Base-by-base conservation (phyloP, 2,113 vertebrate species). In the Zingel zingel region DNA sequence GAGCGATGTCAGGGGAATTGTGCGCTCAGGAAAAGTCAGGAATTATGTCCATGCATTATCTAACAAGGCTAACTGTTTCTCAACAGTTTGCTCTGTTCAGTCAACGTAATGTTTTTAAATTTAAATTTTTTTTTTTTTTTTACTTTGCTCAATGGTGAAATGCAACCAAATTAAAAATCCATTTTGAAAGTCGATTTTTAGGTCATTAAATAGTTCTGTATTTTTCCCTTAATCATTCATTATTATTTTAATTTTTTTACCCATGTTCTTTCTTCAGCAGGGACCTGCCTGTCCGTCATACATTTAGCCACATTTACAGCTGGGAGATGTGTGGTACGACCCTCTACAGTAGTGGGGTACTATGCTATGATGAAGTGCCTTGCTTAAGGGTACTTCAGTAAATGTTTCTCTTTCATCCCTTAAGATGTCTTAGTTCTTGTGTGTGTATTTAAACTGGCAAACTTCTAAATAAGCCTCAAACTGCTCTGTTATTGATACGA, bases 351-450 rank as follows among this genome's bases (percentile, higher is more conserved):
- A 6, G 9, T 47, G 9, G 13, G 3, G 4, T 30, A n/a, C 51
- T 51, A 10, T 67, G 47, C 36, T 56, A 36, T 18, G 11, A 51
- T 66, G 2, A 51, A 48, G 39, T n/a, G 51, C 15, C 27, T 68
- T 68, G 39, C 68, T 68, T 30, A 11, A 50, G 53, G 57, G 65
- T 23, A 74, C 33, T 15, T 71, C 39, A 21, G 23, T 36, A 27
- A 8, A 53, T 9, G 10, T 58, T 51, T 59, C 18, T 27, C 4
- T 16, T 19, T 61, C 14, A 58, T 23, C 15, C 6, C 61, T n/a
- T 67, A 1, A 25, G 7, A 45, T 27, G 16, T 54, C 10, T 23
- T 15, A 3, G 12, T 58, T 25, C 12, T 48, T 2, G 4, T 58
- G 16, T 59, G 51, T n/a, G 6, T 14, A 36, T 70, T 70, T 15